Conservation (phyloP, 2,888 invertebrate genomes). For the Cantharis nigra region DNA sequence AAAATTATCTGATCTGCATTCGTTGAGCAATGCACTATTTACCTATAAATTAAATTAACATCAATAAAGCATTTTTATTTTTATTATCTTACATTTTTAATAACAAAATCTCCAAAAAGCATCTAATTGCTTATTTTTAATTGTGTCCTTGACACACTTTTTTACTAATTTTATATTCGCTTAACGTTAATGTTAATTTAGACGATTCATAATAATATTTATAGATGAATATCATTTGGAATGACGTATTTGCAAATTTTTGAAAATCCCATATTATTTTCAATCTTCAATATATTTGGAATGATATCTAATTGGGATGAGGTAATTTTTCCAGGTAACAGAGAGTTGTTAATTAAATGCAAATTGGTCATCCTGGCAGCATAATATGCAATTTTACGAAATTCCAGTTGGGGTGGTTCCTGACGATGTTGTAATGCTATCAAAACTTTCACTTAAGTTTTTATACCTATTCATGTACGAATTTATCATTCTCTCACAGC, state of each 20-base stretch:
- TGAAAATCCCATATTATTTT: not conserved
- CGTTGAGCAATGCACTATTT: not conserved
- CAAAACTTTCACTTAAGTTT: not conserved
- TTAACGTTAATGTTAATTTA: not conserved
- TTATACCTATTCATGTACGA: not conserved
- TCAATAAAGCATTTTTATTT: not conserved
- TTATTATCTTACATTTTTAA: constrained; percentile 6
- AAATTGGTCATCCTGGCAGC: too few species aligned
- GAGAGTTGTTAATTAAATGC: too few species aligned
- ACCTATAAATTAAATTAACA: not conserved
- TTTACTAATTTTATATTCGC: constrained; percentile 16
- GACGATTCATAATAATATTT: not conserved
- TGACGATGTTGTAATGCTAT: not conserved
- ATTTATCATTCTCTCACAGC: not conserved
- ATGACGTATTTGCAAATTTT: not conserved
- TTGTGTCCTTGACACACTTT: constrained; percentile 23
- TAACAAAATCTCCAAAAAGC: constrained; percentile 15
- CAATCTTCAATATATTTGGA: too few species aligned
- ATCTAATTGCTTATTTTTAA: constrained; percentile 8
- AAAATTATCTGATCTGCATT: not conserved
- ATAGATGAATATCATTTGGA: not conserved
- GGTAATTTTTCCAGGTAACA: not conserved
- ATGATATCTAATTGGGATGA: not conserved
- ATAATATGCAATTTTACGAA: too few species aligned
- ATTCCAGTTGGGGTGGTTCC: not conserved